Base-by-base conservation (phyloP, 2,113 vertebrate species). In the Pluvialis apricaria region DNA sequence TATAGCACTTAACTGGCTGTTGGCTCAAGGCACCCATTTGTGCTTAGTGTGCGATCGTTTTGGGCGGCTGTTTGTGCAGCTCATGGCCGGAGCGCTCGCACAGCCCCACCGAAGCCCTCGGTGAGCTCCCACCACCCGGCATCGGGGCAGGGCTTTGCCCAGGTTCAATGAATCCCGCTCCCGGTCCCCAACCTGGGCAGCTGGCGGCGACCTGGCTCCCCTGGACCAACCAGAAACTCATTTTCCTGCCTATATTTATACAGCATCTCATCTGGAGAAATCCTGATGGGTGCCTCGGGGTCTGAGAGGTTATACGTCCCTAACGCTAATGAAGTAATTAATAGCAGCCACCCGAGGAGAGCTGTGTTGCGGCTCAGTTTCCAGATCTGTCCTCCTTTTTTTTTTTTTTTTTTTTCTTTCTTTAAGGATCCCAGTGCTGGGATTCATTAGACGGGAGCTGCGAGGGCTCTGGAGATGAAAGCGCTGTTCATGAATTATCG, bases 1-100 rank as follows among this genome's bases (percentile, higher is more conserved):
- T 95, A 94, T 86, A 92, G 96, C 73, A n/a, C 91, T 87, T 86
- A 34, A 47, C 91, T 73, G 91, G 82, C 76, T 72, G 57, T 42
- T 85, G 86, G 82, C 92, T 93, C 88, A 6, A 16, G 60, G 88
- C 93, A n/a, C 83, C 1, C 51, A 36, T 88, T 49, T 92, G 88
- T 47, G 61, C 84, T 83, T 64, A 21, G 72, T 10, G 9, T 65
- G 90, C 8, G 7, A 57, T 38, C 16, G 3, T 66, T 60, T 8
- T 2, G 88, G 93, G 87, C 3, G 44, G 57, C 89, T 47, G 20
- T 42, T 73, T 19, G 76, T 52, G 75, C 86, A 51, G 75, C 79
- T 49, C 44, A 4, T 6, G 62, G 68, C 70, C 13, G 40, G 28
- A 72, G 31, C 4, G 2, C 68, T 49, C 13, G 2, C 4, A 2